phyloP scores from a whole-genome alignment of 2,797 vertebrate species.

The Pseudopleuronectes americanus region DNA sequence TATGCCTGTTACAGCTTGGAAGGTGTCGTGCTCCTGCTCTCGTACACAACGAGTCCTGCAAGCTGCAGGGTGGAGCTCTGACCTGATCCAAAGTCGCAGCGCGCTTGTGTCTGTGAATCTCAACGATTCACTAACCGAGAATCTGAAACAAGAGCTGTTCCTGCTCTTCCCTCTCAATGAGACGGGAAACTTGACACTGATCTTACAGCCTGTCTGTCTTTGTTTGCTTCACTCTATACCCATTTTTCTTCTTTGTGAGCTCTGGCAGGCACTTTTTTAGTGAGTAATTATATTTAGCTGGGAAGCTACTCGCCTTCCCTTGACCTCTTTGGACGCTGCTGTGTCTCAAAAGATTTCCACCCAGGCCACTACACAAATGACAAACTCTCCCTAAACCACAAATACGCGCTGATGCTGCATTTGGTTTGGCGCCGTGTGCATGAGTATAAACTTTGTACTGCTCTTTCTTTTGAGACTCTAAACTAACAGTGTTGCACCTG shows the following conservation, averaged over 20 bases:
- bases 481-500: slow-evolving; percentile 8
- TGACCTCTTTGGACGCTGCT: slow-evolving; percentile 35
- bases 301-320: slow-evolving; percentile 31
- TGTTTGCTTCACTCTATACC: slow-evolving; percentile 36
- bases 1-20: slow-evolving; percentile 45
- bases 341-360: slow-evolving; percentile 63
- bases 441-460: slow-evolving; percentile 6
- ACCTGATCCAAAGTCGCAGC: slow-evolving; percentile 25
- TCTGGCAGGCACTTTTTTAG: slow-evolving; percentile 20
- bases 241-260: not conserved
- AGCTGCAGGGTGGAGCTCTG: slow-evolving; percentile 45
- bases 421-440: slow-evolving; percentile 8
- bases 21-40: slow-evolving; percentile 21
- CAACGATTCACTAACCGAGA: slow-evolving; percentile 5
- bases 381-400: slow-evolving; percentile 60
- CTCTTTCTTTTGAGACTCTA: not conserved
- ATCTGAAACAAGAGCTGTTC: slow-evolving; percentile 39
- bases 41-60: slow-evolving; percentile 5
- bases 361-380: slow-evolving; percentile 45
- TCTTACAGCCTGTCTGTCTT: slow-evolving; percentile 35
- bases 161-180: slow-evolving; percentile 2
- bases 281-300: slow-evolving; percentile 32
- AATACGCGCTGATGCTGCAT: slow-evolving; percentile 46
- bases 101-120: slow-evolving; percentile 10
- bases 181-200: slow-evolving; percentile 38